phyloP scores from a whole-genome alignment of 2,113 vertebrate species.

The Ivindomyrus marchei region DNA sequence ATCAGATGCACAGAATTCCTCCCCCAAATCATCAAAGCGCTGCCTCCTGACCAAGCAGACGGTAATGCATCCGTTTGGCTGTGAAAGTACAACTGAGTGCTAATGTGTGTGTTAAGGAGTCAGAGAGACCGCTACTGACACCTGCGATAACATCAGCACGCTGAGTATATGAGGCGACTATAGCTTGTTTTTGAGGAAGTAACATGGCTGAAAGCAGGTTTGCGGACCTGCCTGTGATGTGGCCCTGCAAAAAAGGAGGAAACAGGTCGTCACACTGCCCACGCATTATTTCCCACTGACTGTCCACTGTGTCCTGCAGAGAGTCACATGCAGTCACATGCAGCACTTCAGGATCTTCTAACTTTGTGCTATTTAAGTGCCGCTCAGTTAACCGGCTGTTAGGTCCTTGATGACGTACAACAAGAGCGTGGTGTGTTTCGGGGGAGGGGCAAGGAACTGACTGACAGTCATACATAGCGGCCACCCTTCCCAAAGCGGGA shows the following conservation, averaged over 20 bases:
- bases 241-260: neutral
- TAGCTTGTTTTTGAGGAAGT: neutral
- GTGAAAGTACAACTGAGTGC: neutral
- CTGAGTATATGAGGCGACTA: neutral
- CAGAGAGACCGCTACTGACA: neutral
- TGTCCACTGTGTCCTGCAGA: neutral
- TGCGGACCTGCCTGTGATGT: neutral
- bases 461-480: neutral
- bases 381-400: neutral
- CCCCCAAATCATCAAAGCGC: constrained; percentile 25
- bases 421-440: neutral
- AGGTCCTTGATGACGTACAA: neutral
- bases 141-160: neutral
- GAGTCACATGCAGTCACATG: constrained; percentile 1
- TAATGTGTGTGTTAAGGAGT: neutral
- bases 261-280: neutral
- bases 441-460: no score
- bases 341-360: neutral
- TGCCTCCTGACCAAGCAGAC: constrained; percentile 17
- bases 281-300: neutral
- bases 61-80: constrained; percentile 19
- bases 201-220: neutral
- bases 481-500: neutral
- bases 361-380: neutral
- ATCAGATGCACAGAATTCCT: constrained; percentile 6